A percentile compares a stretch with the other conserved stretches of the same genome.
phyloP scores from a whole-genome alignment of 2,797 vertebrate genomes.

The Clarias laeviceps region DNA sequence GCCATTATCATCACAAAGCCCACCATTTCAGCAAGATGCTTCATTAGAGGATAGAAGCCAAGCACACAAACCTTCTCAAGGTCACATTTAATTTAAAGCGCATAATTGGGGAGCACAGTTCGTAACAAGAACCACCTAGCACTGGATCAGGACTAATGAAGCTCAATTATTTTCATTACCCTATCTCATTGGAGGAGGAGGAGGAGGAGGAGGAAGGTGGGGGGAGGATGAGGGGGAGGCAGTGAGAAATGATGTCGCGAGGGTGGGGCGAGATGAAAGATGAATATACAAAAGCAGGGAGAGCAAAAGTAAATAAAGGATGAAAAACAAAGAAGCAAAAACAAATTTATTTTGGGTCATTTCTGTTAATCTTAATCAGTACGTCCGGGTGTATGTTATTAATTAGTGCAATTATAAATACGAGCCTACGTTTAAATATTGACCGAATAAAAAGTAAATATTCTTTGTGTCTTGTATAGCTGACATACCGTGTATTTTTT shows the following conservation, averaged over 20 bases:
- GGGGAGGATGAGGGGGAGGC: conserved; percentile 46
- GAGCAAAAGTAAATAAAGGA: conserved; percentile 10
- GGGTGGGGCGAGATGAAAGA: conserved; percentile 29
- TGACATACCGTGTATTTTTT: too few species aligned
- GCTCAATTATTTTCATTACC: conserved; percentile 89
- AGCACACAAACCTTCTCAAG: conserved; percentile 90
- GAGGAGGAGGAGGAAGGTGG: background rate
- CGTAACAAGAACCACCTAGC: conserved; percentile 87
- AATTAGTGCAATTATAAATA: background rate
- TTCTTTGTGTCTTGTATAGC: background rate
- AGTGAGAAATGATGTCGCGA: conserved; percentile 50
- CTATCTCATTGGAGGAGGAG: conserved; percentile 69
- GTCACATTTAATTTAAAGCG: conserved; percentile 99
- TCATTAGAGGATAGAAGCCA: conserved; percentile 82
- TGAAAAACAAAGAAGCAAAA: background rate
- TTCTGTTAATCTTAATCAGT: background rate
- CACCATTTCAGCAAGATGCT: conserved; percentile 75
- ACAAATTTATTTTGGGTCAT: background rate
- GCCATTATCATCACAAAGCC: conserved; percentile 80
- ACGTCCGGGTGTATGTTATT: background rate
- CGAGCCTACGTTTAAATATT: background rate
- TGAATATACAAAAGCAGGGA: conserved; percentile 16
- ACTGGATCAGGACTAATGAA: conserved; percentile 83
- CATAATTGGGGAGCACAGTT: conserved; percentile 99
- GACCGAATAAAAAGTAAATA: background rate